Evolutionary conservation across 2,797 vertebrate genomes (phyloP).

Genomic region (Tachyglossus aculeatus): DNA sequence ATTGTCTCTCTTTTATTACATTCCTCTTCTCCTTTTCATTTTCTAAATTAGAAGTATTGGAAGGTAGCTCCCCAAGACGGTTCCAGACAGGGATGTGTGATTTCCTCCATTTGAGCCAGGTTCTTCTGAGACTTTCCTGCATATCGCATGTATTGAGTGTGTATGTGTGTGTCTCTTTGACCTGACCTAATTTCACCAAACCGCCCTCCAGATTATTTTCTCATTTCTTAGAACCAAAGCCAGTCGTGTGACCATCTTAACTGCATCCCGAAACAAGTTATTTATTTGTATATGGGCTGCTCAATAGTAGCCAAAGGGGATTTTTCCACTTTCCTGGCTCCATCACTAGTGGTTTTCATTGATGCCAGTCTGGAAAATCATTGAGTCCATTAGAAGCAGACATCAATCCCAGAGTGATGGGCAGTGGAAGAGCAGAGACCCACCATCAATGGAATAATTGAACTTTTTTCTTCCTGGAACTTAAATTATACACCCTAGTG

Average conservation of each 20-base stretch:
- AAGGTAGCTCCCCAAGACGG: not conserved
- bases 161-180: not conserved
- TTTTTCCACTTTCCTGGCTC: not conserved
- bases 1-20: not conserved
- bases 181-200: not conserved
- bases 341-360: not conserved
- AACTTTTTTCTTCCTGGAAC: too few species aligned
- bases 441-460: not conserved
- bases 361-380: not conserved
- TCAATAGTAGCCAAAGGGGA: constrained; percentile 4
- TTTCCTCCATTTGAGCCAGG: not conserved
- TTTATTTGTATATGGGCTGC: not conserved
- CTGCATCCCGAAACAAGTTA: constrained; percentile 1
- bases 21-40: not conserved
- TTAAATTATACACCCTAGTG: too few species aligned
- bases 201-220: not conserved
- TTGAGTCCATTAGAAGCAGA: not conserved
- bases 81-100: not conserved
- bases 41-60: not conserved
- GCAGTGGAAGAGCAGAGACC: not conserved
- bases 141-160: not conserved
- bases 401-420: not conserved
- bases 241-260: not conserved
- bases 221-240: not conserved
- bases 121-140: not conserved